Evolutionary conservation across 2,797 vertebrate species (phyloP).

Genomic region (Spea hammondii): DNA sequence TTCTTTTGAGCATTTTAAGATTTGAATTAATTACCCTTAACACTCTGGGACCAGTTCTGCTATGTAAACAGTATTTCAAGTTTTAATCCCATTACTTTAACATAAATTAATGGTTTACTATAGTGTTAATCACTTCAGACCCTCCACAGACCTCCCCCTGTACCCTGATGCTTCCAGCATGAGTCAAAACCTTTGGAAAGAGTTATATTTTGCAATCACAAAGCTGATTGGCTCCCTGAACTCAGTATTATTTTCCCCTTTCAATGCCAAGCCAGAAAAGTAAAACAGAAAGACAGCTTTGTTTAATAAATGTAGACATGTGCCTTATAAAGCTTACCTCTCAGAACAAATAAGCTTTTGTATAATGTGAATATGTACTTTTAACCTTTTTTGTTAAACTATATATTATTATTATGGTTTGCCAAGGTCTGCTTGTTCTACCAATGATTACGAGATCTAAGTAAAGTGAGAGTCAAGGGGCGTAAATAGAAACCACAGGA

Average conservation of each 20-base stretch:
- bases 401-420: background rate
- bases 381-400: slow-evolving; percentile 27
- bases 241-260: slow-evolving; percentile 22
- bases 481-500: no score
- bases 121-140: slow-evolving; percentile 19
- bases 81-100: slow-evolving; percentile 8
- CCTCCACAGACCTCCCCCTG: slow-evolving; percentile 12
- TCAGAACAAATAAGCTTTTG: slow-evolving; percentile 40
- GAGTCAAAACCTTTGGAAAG: slow-evolving; percentile 39
- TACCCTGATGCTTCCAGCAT: slow-evolving; percentile 18
- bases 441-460: no score
- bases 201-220: slow-evolving; percentile 25
- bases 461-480: no score
- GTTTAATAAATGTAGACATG: slow-evolving; percentile 40
- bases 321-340: slow-evolving; percentile 37
- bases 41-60: no score
- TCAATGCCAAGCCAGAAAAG: slow-evolving; percentile 42
- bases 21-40: no score
- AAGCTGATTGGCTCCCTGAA: slow-evolving; percentile 23
- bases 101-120: background rate
- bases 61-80: background rate
- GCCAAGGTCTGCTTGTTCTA: no score
- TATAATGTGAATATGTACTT: slow-evolving; percentile 10
- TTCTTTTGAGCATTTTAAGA: no score
- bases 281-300: slow-evolving; percentile 46